Evolutionary conservation across 1,140 invertebrate species (phyloP).

Genomic region (Tetragonula clypearis): DNA sequence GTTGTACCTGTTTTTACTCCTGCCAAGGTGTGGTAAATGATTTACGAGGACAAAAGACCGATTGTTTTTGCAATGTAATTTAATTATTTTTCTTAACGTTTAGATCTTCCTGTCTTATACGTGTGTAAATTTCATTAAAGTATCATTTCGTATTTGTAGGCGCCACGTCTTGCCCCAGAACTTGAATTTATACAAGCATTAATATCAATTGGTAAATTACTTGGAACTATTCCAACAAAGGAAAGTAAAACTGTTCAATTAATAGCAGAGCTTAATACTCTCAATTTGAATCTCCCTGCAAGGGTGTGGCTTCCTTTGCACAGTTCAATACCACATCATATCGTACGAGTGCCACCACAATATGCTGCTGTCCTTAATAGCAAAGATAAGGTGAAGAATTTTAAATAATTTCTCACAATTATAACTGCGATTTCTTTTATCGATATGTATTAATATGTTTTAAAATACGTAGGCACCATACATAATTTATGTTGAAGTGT

Average conservation of each 20-base stretch:
- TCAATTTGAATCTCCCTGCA: slow-evolving; percentile 98
- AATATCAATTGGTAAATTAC: slow-evolving; percentile 94
- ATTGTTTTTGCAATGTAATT: slow-evolving; percentile 89
- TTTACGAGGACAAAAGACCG: slow-evolving; percentile 86
- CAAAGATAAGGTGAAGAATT: slow-evolving; percentile 93
- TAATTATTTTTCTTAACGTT: slow-evolving; percentile 18
- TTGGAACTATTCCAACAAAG: slow-evolving; percentile 95
- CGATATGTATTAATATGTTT: slow-evolving; percentile 25
- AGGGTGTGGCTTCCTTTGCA: slow-evolving; percentile 97
- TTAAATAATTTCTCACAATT: not conserved
- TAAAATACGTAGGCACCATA: slow-evolving; percentile 91
- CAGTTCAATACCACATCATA: slow-evolving; percentile 88
- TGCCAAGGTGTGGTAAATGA: slow-evolving; percentile 90
- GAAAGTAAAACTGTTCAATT: slow-evolving; percentile 95
- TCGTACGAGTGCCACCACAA: slow-evolving; percentile 96
- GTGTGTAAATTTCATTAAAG: not conserved
- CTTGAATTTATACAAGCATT: slow-evolving; percentile 93
- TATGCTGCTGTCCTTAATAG: slow-evolving; percentile 98
- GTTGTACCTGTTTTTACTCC: slow-evolving; percentile 93
- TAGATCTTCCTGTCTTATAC: not conserved
- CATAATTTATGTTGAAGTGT: slow-evolving; percentile 98
- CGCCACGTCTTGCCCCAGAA: slow-evolving; percentile 91
- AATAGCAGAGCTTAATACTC: slow-evolving; percentile 93
- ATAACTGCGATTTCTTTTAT: not conserved
- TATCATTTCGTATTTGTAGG: slow-evolving; percentile 79